Evolutionary conservation across 2,888 invertebrate genomes (phyloP), one percentile per base, ranked within the genome.

Genomic region (Ochlodes sylvanus): DNA sequence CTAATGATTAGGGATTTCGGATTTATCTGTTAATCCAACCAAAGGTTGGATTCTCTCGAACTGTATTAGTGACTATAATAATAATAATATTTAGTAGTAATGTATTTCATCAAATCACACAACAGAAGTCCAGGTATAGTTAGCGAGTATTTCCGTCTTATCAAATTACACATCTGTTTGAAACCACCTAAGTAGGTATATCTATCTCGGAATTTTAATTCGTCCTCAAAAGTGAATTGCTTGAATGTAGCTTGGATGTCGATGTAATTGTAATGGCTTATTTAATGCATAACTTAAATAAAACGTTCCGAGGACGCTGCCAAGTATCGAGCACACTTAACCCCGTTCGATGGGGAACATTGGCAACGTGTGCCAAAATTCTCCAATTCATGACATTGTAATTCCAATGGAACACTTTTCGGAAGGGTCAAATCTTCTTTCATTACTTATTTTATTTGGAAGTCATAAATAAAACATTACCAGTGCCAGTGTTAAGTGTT

Each of bases 311-410:
- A 21, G n/a, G 6, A 3, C 27, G 41, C 15, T 63, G 63, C 63
- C 63, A 63, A 63, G 12, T 63, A 17, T 63, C 41, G 42, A 63
- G 55, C 15, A 55, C 55, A 63, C 63, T 63, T 63, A 63, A 44
- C 63, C 63, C 9, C 63, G 2, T 63, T 55, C 27, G n/a, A n/a
- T n/a, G n/a, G n/a, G n/a, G n/a, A 3, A 32, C 55, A 27, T 27
- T 15, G 27, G 42, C n/a, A 44, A 27, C 17, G 14, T 55, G 54
- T 63, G 63, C 63, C 63, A 63, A 63, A n/a, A 55, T 55, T 12
- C 54, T 12, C 17, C 47, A 10, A 52, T 38, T 17, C 14, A 54
- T 56, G 27, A 42, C 12, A 32, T 34, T 50, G 17, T 61, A n/a
- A 56, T 56, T 15, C 42, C 14, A 58, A 44, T 60, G 47, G 17